A percentile compares a stretch with the other conserved stretches of the same genome.
Conservation (phyloP, 2,113 vertebrate species). For the Dromiciops gliroides region DNA sequence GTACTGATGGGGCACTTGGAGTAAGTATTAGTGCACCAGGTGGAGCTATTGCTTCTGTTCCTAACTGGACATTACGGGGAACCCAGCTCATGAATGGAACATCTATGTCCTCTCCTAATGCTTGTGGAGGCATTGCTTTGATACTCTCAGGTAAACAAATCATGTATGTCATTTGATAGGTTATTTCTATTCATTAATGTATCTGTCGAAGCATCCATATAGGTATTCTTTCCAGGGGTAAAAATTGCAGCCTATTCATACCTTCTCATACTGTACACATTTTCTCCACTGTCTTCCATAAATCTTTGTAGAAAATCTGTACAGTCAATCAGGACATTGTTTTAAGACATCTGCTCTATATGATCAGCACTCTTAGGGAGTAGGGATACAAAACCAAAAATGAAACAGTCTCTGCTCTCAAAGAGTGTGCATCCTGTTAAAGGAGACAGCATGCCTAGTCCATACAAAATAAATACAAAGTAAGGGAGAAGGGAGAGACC, state of each 20-base stretch:
- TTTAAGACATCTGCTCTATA: background rate
- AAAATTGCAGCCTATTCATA: background rate
- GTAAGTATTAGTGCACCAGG: constrained; percentile 98
- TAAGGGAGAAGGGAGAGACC: background rate
- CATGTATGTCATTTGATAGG: background rate
- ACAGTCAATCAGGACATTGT: background rate
- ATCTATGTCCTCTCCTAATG: constrained; percentile 99
- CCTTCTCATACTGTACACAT: background rate
- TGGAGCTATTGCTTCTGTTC: constrained; percentile 98
- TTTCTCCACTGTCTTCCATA: background rate
- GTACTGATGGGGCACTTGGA: constrained; percentile 95
- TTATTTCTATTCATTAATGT: background rate
- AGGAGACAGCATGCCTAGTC: background rate
- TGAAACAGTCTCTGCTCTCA: background rate
- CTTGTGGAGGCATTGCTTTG: constrained; percentile 96
- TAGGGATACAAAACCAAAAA: background rate
- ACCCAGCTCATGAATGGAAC: constrained; percentile 99
- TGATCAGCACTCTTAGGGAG: background rate
- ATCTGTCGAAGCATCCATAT: background rate
- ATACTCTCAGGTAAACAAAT: constrained; percentile 92
- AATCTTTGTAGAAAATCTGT: background rate
- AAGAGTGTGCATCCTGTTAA: background rate
- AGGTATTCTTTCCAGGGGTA: background rate
- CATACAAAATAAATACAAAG: background rate
- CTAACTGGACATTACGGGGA: constrained; percentile 97